A percentile compares a stretch with the other conserved stretches of the same genome.
phyloP scores from a whole-genome alignment of 1,140 invertebrate genomes.

The Ridgeia piscesae region DNA sequence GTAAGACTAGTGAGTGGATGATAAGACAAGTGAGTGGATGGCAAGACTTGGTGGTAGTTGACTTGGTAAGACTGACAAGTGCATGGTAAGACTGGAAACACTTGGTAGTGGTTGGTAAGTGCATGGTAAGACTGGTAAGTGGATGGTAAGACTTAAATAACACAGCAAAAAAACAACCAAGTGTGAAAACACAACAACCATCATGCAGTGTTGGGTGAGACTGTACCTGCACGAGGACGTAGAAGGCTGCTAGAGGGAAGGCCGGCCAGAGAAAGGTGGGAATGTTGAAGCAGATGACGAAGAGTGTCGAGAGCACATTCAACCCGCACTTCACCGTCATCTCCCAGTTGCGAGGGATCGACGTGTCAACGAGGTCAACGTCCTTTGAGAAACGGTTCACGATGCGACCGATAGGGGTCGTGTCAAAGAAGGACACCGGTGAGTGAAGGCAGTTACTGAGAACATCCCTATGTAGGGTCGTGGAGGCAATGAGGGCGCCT shows the following conservation, averaged over 20 bases:
- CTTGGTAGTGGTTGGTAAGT: no score
- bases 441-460: conserved; percentile 63
- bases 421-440: conserved; percentile 73
- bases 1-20: no score
- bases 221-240: conserved; percentile 26
- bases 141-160: no score
- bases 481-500: conserved; percentile 23
- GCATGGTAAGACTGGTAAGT: no score
- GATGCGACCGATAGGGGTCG: conserved; percentile 60
- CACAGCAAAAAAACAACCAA: no score
- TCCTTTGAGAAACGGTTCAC: conserved; percentile 68
- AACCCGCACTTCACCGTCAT: conserved; percentile 10
- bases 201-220: background rate
- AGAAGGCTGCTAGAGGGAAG: conserved; percentile 18
- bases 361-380: conserved; percentile 60
- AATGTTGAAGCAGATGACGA: conserved; percentile 28
- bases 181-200: background rate
- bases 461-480: conserved; percentile 27
- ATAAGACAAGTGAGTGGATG: no score
- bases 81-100: no score
- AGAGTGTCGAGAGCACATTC: conserved; percentile 20
- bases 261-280: conserved; percentile 20
- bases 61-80: no score
- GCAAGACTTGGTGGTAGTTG: no score
- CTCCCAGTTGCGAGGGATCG: conserved; percentile 46